Percentiles rank a stretch among this genome's conserved stretches.
phyloP scores from a whole-genome alignment of 2,797 vertebrate genomes.

The Ptychadena robeensis region DNA sequence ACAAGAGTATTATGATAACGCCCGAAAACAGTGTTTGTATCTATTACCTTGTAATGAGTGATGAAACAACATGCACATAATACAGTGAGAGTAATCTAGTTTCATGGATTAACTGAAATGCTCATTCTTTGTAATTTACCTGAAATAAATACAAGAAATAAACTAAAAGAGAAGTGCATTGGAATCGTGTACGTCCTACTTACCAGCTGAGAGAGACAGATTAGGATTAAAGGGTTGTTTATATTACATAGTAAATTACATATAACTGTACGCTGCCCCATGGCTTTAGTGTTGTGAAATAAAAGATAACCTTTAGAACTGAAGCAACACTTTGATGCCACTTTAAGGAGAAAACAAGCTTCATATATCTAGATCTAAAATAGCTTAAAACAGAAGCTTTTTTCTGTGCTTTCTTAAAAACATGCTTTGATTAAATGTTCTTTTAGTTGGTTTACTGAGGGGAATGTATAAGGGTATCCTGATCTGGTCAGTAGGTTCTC shows the following conservation, averaged over 20 bases:
- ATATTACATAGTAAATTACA: not conserved
- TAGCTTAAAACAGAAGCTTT: not conserved
- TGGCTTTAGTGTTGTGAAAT: not conserved
- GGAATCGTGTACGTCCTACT: not conserved
- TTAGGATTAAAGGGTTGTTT: not conserved
- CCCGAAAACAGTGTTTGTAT: no score
- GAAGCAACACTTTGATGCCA: not conserved
- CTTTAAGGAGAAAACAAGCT: not conserved
- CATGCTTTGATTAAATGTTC: not conserved
- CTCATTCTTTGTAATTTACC: no score
- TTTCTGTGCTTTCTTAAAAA: not conserved
- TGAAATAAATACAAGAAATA: no score
- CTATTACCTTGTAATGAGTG: no score
- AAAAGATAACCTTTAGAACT: not conserved
- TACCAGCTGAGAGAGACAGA: not conserved
- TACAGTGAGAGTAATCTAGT: no score
- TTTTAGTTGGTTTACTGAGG: not conserved
- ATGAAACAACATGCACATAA: no score
- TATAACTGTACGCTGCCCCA: not conserved
- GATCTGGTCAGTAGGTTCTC: conserved; percentile 26
- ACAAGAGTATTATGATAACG: no score
- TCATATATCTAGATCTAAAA: not conserved
- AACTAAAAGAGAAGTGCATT: not conserved
- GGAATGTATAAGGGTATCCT: conserved; percentile 1
- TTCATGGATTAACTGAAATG: no score